A percentile compares a stretch with the other conserved stretches of the same genome.
Evolutionary conservation across 2,888 invertebrate genomes (phyloP).

Genomic region (Nephrotoma guestfalica): DNA sequence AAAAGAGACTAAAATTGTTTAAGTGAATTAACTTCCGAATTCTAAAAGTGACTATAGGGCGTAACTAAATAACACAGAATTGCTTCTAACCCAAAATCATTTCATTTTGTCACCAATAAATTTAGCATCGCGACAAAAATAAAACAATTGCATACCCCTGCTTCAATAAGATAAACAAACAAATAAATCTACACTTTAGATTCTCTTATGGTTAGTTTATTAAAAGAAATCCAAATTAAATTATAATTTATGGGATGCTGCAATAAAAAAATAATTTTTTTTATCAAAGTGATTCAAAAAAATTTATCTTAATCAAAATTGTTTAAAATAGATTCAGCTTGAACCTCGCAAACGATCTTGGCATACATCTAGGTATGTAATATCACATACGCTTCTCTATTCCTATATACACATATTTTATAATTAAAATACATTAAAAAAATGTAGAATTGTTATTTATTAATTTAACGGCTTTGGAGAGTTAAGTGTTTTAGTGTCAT

Average conservation of each 20-base stretch:
- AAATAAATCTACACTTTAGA: not conserved
- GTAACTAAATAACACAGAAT: no score
- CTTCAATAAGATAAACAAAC: not conserved
- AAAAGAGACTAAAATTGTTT: no score
- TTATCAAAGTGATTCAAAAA: not conserved
- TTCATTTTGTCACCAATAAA: not conserved
- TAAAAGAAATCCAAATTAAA: not conserved
- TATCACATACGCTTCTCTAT: not conserved
- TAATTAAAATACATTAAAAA: not conserved
- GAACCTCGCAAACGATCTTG: not conserved
- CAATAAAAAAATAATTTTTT: not conserved
- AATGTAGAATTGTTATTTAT: not conserved
- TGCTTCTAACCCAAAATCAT: no score
- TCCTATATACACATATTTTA: not conserved
- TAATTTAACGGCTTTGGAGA: not conserved
- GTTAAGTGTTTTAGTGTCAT: not conserved
- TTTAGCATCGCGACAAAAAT: not conserved
- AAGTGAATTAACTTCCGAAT: no score
- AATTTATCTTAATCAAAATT: not conserved
- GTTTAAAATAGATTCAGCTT: not conserved
- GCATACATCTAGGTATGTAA: not conserved
- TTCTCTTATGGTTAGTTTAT: not conserved
- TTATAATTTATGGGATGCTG: not conserved
- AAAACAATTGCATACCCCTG: not conserved
- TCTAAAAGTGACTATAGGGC: no score